Conservation (phyloP, 2,797 vertebrate genomes). For the Rhincodon typus region DNA sequence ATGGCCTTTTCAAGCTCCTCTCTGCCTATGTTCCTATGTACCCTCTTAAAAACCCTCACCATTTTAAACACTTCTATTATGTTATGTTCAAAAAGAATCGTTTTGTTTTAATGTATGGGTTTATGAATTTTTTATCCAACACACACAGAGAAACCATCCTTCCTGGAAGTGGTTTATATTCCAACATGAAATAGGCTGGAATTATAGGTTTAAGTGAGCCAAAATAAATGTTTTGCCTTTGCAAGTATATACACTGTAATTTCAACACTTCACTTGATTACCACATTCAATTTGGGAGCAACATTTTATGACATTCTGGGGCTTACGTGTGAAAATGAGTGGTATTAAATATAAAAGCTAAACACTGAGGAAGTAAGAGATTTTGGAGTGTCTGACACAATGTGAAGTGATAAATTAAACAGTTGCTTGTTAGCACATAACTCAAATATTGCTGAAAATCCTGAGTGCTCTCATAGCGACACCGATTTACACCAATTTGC, state of each 20-base stretch:
- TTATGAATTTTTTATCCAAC: constrained; percentile 3
- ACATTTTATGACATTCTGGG: constrained; percentile 2
- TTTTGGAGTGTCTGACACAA: not conserved
- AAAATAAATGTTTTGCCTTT: constrained; percentile 13
- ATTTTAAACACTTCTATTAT: not conserved
- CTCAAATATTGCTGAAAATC: not conserved
- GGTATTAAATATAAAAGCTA: not conserved
- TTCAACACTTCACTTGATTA: too few relatives aligned
- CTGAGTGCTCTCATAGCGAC: not conserved
- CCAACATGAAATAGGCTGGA: not conserved
- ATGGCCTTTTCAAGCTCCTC: too few relatives aligned
- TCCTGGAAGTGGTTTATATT: not conserved
- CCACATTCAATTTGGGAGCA: not conserved
- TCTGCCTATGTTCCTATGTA: too few relatives aligned
- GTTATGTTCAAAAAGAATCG: not conserved
- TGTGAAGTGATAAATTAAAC: not conserved
- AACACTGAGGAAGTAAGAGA: not conserved
- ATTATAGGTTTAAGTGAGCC: not conserved
- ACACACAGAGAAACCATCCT: not conserved
- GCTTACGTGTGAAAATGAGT: not conserved
- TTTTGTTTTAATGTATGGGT: not conserved
- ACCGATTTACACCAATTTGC: not conserved
- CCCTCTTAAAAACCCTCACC: not conserved
- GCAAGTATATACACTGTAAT: too few relatives aligned
- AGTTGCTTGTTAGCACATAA: too few relatives aligned